Evolutionary conservation across 2,888 invertebrate species (phyloP).

Genomic region (Hymenopus coronatus): DNA sequence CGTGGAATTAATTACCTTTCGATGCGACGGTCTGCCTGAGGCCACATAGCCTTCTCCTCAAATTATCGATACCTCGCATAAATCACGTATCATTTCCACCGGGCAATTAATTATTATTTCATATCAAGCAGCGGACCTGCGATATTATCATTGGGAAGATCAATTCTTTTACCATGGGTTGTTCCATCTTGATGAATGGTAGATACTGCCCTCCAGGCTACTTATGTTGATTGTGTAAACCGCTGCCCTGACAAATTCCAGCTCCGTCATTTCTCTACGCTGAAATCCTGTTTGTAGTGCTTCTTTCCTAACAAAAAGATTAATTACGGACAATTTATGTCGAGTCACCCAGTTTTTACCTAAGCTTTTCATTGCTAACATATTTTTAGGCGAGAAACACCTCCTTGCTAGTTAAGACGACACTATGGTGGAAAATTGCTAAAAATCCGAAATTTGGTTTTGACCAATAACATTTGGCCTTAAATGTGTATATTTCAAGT

Average conservation of each 20-base stretch:
- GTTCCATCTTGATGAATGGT: not conserved
- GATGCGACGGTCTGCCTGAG: not conserved
- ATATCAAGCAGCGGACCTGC: not conserved
- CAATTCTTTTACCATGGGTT: not conserved
- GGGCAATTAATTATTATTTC: slow-evolving; percentile 9
- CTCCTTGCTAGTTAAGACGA: no score
- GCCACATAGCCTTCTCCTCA: not conserved
- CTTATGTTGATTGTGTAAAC: not conserved
- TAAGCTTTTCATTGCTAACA: no score
- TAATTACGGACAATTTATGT: no score
- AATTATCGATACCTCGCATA: slow-evolving; percentile 10
- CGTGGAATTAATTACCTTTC: slow-evolving; percentile 15
- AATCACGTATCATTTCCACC: slow-evolving; percentile 10
- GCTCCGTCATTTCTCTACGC: no score
- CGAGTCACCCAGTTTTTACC: no score
- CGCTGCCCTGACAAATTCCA: not conserved
- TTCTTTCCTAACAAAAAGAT: no score
- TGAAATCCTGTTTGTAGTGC: no score
- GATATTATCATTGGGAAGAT: not conserved
- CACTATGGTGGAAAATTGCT: no score
- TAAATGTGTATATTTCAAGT: no score
- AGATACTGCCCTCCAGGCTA: not conserved
- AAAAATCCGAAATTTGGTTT: no score
- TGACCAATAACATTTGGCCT: no score
- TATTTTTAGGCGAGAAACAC: no score